Evolutionary conservation across 2,888 invertebrate species (phyloP).

Genomic region (Zhuqinia jingwanae): DNA sequence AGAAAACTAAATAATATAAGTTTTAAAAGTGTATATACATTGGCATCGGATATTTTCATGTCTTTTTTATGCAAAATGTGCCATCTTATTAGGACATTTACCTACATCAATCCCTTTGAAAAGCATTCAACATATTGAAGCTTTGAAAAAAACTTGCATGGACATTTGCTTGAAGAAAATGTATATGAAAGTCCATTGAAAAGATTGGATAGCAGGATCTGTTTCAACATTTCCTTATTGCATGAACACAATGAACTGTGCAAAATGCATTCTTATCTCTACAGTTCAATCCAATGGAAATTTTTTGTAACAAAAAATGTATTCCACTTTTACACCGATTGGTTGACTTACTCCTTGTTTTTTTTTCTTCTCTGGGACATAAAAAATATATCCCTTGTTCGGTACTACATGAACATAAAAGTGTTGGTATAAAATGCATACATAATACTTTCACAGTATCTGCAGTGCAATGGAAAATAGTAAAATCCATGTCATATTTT

Average conservation of each 20-base stretch:
- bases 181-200: neutral
- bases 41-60: constrained; percentile 48
- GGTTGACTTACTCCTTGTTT: neutral
- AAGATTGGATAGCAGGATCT: constrained; percentile 4
- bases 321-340: constrained; percentile 25
- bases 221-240: constrained; percentile 53
- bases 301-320: too few species aligned
- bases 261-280: constrained; percentile 41
- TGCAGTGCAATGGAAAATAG: constrained; percentile 64
- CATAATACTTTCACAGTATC: constrained; percentile 33
- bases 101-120: neutral
- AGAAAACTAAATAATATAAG: constrained; percentile 37
- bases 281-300: constrained; percentile 24
- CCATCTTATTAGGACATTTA: constrained; percentile 39
- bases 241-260: neutral
- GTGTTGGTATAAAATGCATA: constrained; percentile 11
- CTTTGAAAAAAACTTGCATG: constrained; percentile 1
- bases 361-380: neutral
- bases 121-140: neutral
- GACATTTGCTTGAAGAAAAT: neutral
- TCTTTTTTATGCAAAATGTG: constrained; percentile 50
- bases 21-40: constrained; percentile 24
- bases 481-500: constrained; percentile 69
- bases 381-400: neutral
- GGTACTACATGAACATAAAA: constrained; percentile 1